Percentiles rank a stretch among this genome's conserved stretches.
These are phyloP conservation scores for Rotaria socialis DNA, from an alignment of 2,888 invertebrate species.

Conservation along the genomic window DNA sequence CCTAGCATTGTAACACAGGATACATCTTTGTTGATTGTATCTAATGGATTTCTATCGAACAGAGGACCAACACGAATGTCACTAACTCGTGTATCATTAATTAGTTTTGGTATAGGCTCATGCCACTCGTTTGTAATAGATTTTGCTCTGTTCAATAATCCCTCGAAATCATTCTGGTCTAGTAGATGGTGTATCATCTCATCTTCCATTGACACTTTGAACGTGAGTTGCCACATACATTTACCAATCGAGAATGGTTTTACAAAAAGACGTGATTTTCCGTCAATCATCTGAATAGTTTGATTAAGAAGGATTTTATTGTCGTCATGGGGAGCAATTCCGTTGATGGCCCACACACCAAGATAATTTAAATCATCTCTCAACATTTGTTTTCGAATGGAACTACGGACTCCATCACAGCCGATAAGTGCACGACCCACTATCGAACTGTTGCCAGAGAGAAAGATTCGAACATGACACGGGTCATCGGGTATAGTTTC, in stretches of 20 bases:
- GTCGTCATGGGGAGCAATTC: neutral
- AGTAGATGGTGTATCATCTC: neutral
- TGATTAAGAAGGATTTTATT: neutral
- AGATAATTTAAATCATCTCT: neutral
- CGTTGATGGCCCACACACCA: neutral
- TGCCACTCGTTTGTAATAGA: neutral
- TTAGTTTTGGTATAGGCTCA: neutral
- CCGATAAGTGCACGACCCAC: neutral
- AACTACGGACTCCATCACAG: neutral
- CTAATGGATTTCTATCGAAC: neutral
- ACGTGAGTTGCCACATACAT: neutral
- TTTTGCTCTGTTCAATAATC: neutral
- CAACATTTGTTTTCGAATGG: neutral
- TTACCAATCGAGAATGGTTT: neutral
- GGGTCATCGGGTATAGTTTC: neutral
- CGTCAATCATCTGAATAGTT: neutral
- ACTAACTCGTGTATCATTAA: neutral
- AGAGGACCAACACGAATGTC: slow-evolving; percentile 1
- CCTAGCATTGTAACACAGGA: neutral
- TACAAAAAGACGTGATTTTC: neutral
- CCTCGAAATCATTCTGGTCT: neutral
- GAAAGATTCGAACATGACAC: neutral
- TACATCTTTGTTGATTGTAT: neutral
- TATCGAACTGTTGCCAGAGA: neutral
- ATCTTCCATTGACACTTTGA: neutral